Evolutionary conservation across 2,113 vertebrate genomes (phyloP), one percentile per base, ranked within the genome.

Genomic region (Pygathrix nemaeus): DNA sequence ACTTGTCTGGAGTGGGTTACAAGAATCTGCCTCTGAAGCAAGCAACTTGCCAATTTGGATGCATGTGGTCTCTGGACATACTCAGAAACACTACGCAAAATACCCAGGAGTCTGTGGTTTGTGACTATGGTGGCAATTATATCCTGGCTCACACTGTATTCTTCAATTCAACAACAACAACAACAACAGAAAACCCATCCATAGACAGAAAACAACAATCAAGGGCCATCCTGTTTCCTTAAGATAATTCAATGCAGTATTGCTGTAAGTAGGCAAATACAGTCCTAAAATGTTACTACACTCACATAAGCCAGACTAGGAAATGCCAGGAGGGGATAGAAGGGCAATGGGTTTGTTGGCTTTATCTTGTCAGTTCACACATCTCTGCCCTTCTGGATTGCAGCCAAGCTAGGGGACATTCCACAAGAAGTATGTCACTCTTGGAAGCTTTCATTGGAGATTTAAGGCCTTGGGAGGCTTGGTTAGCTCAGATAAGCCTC

Each of bases 401-500:
- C 40, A 82, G 59, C 43, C 86, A 93, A 95, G 13, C 32, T 45
- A 12, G 1, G 64, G 64, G 64, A 81, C 8, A 38, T n/a, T 81
- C 55, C 70, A 95, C 43, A 78, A 25, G 8, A 73, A 85, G 72
- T 81, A 13, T 85, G 35, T 81, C 81, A 75, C 52, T 88, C 81
- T 76, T 43, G 17, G 82, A 97, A 38, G 17, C 17, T 55, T 95
- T 86, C 40, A 17, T 5, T 85, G 57, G 80, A 95, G 94, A 96
- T 96, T 84, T 92, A 94, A n/a, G 52, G 78, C 70, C 38, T 83
- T 64, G 68, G 73, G 52, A 94, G 40, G 50, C 79, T 73, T 87
- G 59, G 50, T 81, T 94, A 86, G 85, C 93, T 96, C 73, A 82
- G 78, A 96, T 96, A 95, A 96, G 85, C 52, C n/a, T 95, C 50